Conservation (phyloP, 37 sponge, comb jelly and placozoan species). For the Chondrosia reniformis region DNA sequence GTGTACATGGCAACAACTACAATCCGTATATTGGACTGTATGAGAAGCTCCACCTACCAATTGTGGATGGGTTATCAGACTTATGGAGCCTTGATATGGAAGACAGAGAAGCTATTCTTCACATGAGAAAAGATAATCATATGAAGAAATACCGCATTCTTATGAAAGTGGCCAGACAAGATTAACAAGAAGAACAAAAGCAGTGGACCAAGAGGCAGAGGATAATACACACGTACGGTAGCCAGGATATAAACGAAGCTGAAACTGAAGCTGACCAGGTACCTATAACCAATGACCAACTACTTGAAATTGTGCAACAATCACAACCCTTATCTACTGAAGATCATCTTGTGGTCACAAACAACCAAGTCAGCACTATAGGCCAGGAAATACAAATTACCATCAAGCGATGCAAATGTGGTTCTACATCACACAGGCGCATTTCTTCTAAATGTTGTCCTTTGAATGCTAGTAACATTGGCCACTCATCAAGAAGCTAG, state of each 20-base stretch:
- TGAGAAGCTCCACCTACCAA: not conserved
- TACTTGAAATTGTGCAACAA: not conserved
- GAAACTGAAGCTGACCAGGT: not conserved
- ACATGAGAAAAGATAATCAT: not conserved
- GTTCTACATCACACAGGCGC: not conserved
- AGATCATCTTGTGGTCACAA: not conserved
- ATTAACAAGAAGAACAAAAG: not conserved
- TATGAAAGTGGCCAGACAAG: not conserved
- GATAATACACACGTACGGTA: not conserved
- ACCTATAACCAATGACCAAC: not conserved
- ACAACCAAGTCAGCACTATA: not conserved
- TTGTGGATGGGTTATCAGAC: not conserved
- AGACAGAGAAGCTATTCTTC: not conserved
- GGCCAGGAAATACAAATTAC: too few species aligned
- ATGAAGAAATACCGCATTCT: not conserved
- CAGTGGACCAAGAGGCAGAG: constrained; percentile 13
- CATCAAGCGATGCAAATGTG: constrained; percentile 2
- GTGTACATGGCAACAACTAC: not conserved
- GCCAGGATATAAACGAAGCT: not conserved
- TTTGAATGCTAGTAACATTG: not conserved
- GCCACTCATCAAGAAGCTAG: too few species aligned
- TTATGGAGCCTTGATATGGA: not conserved
- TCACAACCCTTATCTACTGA: not conserved
- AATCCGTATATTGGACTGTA: not conserved
- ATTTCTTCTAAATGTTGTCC: not conserved